These are phyloP conservation scores for Acestrorhynchus altus DNA, from an alignment of 2,797 vertebrate species.

Conservation along the genomic window DNA sequence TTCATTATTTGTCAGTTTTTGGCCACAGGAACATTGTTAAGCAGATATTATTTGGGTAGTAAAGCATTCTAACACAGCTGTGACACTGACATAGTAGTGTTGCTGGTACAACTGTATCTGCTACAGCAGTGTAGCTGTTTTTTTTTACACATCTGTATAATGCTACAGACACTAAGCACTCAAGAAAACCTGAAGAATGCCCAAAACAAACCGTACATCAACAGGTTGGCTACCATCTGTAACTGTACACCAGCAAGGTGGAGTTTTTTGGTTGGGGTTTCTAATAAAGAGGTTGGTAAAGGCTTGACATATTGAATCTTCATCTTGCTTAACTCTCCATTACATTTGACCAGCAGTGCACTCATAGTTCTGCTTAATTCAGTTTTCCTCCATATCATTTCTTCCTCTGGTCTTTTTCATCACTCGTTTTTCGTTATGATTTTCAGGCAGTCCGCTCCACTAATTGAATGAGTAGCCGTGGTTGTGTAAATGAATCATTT, in stretches of 20 bases:
- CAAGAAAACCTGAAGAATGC: background rate
- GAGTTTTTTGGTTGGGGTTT: background rate
- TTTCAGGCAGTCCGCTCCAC: conserved; percentile 28
- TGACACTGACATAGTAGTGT: too few relatives aligned
- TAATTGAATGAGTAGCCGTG: conserved; percentile 69
- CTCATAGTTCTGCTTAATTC: background rate
- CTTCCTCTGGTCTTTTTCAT: background rate
- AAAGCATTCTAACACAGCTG: background rate
- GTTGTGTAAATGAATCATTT: conserved; percentile 65
- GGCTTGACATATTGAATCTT: background rate
- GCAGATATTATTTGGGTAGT: background rate
- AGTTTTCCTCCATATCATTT: background rate
- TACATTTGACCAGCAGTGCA: background rate
- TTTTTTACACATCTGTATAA: too few relatives aligned
- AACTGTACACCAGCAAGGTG: background rate
- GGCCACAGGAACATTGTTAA: background rate
- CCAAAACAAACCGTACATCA: background rate
- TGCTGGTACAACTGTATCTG: too few relatives aligned
- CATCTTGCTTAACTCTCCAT: background rate
- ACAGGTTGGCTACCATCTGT: background rate
- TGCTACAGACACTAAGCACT: background rate
- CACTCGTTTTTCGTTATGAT: background rate
- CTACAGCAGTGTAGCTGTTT: too few relatives aligned
- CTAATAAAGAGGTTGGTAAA: background rate
- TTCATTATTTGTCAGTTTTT: background rate